Percentiles rank a stretch among this genome's conserved stretches.
These are phyloP conservation scores for Morone saxatilis DNA, from an alignment of 2,113 vertebrate species.

Conservation along the genomic window DNA sequence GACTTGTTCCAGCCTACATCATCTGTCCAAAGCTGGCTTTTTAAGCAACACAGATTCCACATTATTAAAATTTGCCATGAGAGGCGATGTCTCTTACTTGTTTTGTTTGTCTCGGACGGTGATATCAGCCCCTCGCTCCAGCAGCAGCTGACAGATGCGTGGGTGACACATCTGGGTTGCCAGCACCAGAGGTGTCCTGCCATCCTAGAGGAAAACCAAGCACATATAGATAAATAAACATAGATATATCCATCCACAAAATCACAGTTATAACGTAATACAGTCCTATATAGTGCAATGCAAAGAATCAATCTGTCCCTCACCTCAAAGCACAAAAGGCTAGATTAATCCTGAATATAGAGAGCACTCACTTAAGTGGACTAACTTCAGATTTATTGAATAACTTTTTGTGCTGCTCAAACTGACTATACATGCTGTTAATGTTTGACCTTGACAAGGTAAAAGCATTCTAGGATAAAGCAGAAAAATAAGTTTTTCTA, in stretches of 20 bases:
- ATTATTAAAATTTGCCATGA: not conserved
- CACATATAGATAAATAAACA: not conserved
- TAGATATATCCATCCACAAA: not conserved
- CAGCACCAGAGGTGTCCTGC: slow-evolving; percentile 93
- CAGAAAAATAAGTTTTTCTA: not conserved
- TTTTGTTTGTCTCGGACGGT: slow-evolving; percentile 93
- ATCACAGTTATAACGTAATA: not conserved
- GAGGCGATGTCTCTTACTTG: slow-evolving; percentile 83
- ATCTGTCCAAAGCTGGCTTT: slow-evolving; percentile 1
- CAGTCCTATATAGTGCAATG: not conserved
- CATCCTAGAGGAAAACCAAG: slow-evolving; percentile 86
- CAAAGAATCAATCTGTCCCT: not conserved
- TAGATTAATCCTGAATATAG: not conserved
- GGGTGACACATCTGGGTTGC: slow-evolving; percentile 98
- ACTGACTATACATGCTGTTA: not conserved
- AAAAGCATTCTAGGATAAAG: not conserved
- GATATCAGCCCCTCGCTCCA: slow-evolving; percentile 92
- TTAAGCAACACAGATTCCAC: not conserved
- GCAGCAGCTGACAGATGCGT: slow-evolving; percentile 90
- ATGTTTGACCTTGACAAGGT: not conserved
- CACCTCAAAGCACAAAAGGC: not conserved
- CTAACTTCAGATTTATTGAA: not conserved
- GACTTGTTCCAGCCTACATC: not conserved
- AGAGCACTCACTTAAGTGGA: not conserved
- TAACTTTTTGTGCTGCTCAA: not conserved